These are phyloP conservation scores for Sebastiscus albofasciatus DNA, from an alignment of 2,797 vertebrate species.

Conservation along the genomic window DNA sequence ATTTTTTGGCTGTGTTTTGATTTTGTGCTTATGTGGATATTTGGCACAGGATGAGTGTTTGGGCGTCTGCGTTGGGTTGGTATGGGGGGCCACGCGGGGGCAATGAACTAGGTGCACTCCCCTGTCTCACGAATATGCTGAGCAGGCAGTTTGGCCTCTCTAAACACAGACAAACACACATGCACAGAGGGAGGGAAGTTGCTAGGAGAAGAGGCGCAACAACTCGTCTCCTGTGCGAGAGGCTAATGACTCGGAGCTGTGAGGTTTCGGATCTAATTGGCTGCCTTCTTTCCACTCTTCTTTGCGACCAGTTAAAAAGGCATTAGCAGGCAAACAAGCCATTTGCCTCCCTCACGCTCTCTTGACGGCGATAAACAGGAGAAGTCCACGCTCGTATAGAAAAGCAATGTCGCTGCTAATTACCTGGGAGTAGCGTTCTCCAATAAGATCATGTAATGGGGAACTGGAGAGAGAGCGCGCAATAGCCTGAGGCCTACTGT, in stretches of 20 bases:
- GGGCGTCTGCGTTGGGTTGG: background rate
- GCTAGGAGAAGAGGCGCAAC: constrained; percentile 39
- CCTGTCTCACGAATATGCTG: constrained; percentile 60
- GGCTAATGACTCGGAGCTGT: constrained; percentile 43
- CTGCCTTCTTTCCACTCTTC: constrained; percentile 30
- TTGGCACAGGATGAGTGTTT: constrained; percentile 1
- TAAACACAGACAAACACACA: constrained; percentile 15
- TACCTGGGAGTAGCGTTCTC: constrained; percentile 11
- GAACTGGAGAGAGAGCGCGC: background rate
- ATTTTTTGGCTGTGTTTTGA: background rate
- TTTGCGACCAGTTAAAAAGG: constrained; percentile 47
- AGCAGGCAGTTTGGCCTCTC: constrained; percentile 48
- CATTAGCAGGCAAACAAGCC: constrained; percentile 48
- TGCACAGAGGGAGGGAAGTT: constrained; percentile 43
- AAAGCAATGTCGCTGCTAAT: constrained; percentile 42
- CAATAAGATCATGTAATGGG: constrained; percentile 1
- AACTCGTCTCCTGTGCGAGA: constrained; percentile 6
- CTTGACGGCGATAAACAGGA: constrained; percentile 35
- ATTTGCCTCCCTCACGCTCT: constrained; percentile 25
- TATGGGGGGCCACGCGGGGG: background rate
- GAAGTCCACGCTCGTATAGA: constrained; percentile 26
- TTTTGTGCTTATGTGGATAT: constrained; percentile 25
- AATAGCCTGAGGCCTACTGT: constrained; percentile 4
- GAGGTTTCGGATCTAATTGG: constrained; percentile 43
- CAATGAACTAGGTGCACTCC: constrained; percentile 20